Evolutionary conservation across 1,140 invertebrate genomes (phyloP).

Genomic region (Patella vulgata): DNA sequence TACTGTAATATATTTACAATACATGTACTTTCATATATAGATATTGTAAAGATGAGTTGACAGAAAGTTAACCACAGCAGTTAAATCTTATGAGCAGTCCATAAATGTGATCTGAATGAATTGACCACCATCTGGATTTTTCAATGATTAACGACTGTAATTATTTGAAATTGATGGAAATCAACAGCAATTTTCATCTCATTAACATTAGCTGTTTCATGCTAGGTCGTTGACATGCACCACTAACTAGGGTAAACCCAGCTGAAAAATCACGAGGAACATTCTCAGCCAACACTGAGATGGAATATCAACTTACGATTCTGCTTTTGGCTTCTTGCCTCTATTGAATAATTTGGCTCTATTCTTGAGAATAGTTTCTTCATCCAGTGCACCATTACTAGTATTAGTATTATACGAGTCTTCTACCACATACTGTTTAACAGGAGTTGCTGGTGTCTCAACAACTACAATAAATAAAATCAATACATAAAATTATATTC

Average conservation of each 20-base stretch:
- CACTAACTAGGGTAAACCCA: not conserved
- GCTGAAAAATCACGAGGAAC: not conserved
- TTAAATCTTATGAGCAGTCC: too few relatives aligned
- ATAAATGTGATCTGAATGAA: too few relatives aligned
- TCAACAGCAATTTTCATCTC: too few relatives aligned
- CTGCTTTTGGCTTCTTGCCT: constrained; percentile 16
- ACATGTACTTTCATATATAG: not conserved
- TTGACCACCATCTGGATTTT: too few relatives aligned
- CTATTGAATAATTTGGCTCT: constrained; percentile 40
- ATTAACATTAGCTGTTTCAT: not conserved
- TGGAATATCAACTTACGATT: not conserved
- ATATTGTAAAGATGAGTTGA: not conserved
- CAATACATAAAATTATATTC: too few relatives aligned
- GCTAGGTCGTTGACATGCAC: not conserved
- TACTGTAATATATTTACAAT: constrained; percentile 16
- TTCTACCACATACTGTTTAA: too few relatives aligned
- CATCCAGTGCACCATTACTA: constrained; percentile 44
- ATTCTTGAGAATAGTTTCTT: constrained; percentile 48
- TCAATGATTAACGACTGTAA: too few relatives aligned
- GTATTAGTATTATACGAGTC: too few relatives aligned
- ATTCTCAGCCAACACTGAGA: not conserved
- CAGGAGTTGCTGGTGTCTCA: too few relatives aligned
- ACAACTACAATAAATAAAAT: too few relatives aligned
- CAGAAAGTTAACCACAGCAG: not conserved
- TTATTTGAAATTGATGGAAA: too few relatives aligned